Base-by-base conservation (phyloP, 1,140 invertebrate species). In the Triops cancriformis region DNA sequence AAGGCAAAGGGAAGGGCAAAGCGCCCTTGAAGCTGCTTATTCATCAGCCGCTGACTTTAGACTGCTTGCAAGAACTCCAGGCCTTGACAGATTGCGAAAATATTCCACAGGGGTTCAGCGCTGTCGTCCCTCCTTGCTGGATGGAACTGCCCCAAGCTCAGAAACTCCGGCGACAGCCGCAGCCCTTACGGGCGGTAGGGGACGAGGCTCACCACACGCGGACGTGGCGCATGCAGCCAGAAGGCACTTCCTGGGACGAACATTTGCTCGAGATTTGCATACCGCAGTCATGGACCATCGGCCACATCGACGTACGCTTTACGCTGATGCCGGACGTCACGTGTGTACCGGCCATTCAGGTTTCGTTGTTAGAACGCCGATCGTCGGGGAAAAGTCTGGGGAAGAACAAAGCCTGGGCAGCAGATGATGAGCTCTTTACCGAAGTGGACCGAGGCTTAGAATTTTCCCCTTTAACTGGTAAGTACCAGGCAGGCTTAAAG, bases 241-340 rank as follows among this genome's bases (percentile, higher is more conserved):
- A 95, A 79, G 89, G 90, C 85, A 92, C 90, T 11, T 94, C 93
- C 1, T 96, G 93, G 92, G 93, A 96, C 82, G 95, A 96, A 82
- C 94, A 97, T 82, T 88, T 96, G 18, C 91, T 97, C 83, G 94
- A 97, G 84, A 85, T 97, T 0, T 94, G 93, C 6, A 84, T 97
- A 78, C 93, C 94, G 0, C 84, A 86, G 64, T 87, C 84, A 72
- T 90, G 90, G 45, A 89, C 89, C 73, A 87, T 95, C 77, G 93
- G 94, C 27, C 94, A 96, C 82, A 90, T 97, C 23, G 94, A 96
- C 84, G 89, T 97, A 9, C 90, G 92, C 81, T 96, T 96, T 82
- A 90, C 89, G 14, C 85, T 96, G 11, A 93, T 94, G 81, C 87
- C 90, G 10, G 88, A 91, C 18, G 93, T 91, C 82, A 86, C 85